Conservation (phyloP, 1,140 invertebrate genomes). For the Ceratina calcarata region DNA sequence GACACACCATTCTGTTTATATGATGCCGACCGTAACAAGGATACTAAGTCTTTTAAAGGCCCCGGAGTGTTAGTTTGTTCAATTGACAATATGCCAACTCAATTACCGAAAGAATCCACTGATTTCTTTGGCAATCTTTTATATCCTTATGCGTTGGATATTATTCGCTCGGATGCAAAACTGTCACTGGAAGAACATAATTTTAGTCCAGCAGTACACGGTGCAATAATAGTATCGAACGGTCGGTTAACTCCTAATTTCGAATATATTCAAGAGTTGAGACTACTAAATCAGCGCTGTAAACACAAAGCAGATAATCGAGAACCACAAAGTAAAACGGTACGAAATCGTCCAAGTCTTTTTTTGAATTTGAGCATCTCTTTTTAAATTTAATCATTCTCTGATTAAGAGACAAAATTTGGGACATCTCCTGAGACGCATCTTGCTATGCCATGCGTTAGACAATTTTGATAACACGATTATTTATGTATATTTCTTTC, state of each 20-base stretch:
- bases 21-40: constrained; percentile 98
- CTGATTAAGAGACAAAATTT: not conserved
- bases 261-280: constrained; percentile 96
- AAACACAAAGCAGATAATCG: constrained; percentile 76
- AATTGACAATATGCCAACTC: constrained; percentile 99
- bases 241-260: constrained; percentile 94
- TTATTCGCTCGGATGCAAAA: constrained; percentile 94
- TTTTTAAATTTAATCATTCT: not conserved
- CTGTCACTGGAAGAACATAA: constrained; percentile 89
- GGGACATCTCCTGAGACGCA: not conserved
- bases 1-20: constrained; percentile 99
- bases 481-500: no score
- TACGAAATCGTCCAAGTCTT: constrained; percentile 16
- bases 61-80: constrained; percentile 98
- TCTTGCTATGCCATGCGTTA: no score
- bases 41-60: constrained; percentile 97
- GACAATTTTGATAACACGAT: no score
- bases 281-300: constrained; percentile 80
- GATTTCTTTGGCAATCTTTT: constrained; percentile 98
- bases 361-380: not conserved
- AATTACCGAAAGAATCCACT: constrained; percentile 97
- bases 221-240: constrained; percentile 97
- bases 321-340: constrained; percentile 61
- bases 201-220: constrained; percentile 89
- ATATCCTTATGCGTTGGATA: constrained; percentile 93